A percentile compares a stretch with the other conserved stretches of the same genome.
Evolutionary conservation across 92 coral and sea anemone genomes (phyloP).

Genomic region (Ricordea florida): DNA sequence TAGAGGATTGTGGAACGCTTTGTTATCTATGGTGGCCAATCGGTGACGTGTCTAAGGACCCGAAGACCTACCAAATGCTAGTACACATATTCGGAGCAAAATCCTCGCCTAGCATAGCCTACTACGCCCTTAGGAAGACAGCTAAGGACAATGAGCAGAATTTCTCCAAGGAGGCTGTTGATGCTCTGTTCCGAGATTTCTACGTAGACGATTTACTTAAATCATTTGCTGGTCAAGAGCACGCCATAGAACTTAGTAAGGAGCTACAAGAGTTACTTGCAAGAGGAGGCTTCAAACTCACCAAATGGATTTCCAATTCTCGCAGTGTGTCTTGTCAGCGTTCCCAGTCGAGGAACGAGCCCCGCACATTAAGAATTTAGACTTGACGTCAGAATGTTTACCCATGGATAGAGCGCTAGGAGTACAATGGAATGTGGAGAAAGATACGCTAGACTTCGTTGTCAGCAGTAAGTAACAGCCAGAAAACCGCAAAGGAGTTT

Average conservation of each 20-base stretch:
- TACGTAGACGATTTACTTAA: conserved; percentile 49
- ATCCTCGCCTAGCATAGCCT: conserved; percentile 46
- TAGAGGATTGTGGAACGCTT: conserved; percentile 68
- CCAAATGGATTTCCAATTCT: conserved; percentile 68
- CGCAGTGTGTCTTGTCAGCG: conserved; percentile 55
- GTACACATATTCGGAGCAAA: conserved; percentile 59
- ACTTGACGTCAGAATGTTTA: conserved; percentile 38
- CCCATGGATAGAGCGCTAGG: conserved; percentile 66
- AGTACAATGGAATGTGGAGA: conserved; percentile 59
- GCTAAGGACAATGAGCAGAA: conserved; percentile 41
- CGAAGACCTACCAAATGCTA: conserved; percentile 50
- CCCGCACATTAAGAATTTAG: conserved; percentile 29
- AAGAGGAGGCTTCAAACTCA: conserved; percentile 72
- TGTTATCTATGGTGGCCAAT: conserved; percentile 78
- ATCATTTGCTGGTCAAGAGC: conserved; percentile 17
- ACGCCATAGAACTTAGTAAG: conserved; percentile 23
- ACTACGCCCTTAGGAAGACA: conserved; percentile 39
- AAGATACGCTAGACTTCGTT: conserved; percentile 39
- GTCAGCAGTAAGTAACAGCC: conserved; percentile 31
- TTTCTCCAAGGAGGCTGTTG: conserved; percentile 20
- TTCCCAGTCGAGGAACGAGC: conserved; percentile 58
- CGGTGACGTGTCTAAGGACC: conserved; percentile 45
- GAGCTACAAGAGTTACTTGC: conserved; percentile 40
- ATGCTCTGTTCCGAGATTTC: conserved; percentile 46
- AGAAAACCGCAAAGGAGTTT: conserved; percentile 62